Base-by-base conservation (phyloP, 2,888 invertebrate species). In the Helobdella robusta region DNA sequence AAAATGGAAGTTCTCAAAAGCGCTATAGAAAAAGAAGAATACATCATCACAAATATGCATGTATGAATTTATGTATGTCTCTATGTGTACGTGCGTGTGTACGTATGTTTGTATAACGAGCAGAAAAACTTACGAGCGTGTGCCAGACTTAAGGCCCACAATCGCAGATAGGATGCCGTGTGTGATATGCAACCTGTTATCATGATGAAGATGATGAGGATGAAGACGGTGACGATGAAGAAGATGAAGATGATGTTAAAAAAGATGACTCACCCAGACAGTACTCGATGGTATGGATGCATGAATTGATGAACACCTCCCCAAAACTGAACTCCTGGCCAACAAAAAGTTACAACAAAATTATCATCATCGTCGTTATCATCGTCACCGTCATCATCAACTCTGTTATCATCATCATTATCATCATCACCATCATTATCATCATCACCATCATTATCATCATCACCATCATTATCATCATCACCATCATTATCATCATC, bases 221-320 rank as follows among this genome's bases (percentile, higher is more conserved):
- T n/a, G n/a, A n/a, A n/a, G n/a, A n/a, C n/a, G n/a, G n/a, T n/a
- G n/a, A n/a, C n/a, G n/a, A n/a, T n/a, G n/a, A n/a, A n/a, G n/a
- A n/a, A n/a, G n/a, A n/a, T n/a, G n/a, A n/a, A n/a, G n/a, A n/a
- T n/a, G n/a, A n/a, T n/a, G n/a, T n/a, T n/a, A n/a, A n/a, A n/a
- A n/a, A n/a, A n/a, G n/a, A n/a, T n/a, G n/a, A n/a, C n/a, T n/a
- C n/a, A n/a, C n/a, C 95, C 73, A 98, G 83, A 71, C 95, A 95
- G 81, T 91, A 98, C 83, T 98, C 97, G 79, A 97, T 97, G 0
- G 97, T 97, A 81, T 97, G 95, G 80, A 97, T 97, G 6, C 88
- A 90, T 83, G 91, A 91, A 78, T 90, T 87, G 74, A 95, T 62
- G 48, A 48, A 44, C 25, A n/a, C 1, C 44, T 60, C 60, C 23